Conservation (phyloP, 1,140 invertebrate genomes). For the Rhizoglyphus robini region DNA sequence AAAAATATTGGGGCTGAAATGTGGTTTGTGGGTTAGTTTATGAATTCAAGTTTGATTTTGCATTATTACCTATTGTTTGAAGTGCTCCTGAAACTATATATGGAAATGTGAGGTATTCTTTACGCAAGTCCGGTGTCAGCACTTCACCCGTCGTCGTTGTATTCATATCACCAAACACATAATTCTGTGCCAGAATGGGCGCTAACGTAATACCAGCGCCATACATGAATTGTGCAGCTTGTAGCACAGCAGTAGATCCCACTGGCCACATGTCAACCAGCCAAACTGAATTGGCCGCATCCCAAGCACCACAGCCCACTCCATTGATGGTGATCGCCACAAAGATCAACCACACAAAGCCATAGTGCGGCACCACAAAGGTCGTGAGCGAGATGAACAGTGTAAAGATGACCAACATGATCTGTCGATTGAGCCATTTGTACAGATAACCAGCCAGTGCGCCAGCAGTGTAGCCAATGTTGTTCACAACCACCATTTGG, state of each 20-base stretch:
- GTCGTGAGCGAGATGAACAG: slow-evolving; percentile 1
- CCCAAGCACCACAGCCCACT: neutral
- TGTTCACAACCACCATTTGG: neutral
- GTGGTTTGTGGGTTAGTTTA: no score
- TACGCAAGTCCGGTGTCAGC: neutral
- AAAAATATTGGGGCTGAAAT: neutral
- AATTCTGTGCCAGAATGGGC: neutral
- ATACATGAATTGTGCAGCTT: slow-evolving; percentile 4
- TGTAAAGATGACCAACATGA: neutral
- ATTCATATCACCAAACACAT: neutral
- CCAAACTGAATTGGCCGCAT: slow-evolving; percentile 6
- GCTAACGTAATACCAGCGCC: neutral
- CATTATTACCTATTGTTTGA: neutral
- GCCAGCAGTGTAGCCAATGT: slow-evolving; percentile 4
- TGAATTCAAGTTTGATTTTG: no score
- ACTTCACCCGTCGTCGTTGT: neutral
- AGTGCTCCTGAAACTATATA: neutral
- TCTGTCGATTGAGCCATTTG: slow-evolving; percentile 4
- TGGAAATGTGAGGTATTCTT: neutral
- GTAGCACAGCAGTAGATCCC: neutral
- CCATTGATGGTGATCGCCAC: slow-evolving; percentile 3
- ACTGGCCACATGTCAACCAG: slow-evolving; percentile 4
- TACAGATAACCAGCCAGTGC: neutral
- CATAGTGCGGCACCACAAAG: neutral
- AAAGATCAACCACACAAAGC: neutral